Base-by-base conservation (phyloP, 2,797 vertebrate species). In the Sebastolobus altivelis region DNA sequence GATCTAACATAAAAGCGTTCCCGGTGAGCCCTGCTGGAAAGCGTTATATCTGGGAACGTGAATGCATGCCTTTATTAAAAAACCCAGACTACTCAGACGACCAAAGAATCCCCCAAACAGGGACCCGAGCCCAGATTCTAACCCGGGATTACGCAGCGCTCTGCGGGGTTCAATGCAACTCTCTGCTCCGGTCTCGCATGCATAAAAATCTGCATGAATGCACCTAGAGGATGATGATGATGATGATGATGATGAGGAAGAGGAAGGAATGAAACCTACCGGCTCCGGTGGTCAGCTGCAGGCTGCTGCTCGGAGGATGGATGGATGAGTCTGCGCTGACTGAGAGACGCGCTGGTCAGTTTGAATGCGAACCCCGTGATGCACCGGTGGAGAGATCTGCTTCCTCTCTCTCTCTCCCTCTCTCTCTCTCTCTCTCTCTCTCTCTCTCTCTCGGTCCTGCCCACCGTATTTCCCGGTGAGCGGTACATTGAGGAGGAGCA, bases 361-460 rank as follows among this genome's bases (percentile, higher is more conserved):
- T 93, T 93, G 90, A 93, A 94, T 77, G 82, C 65, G 77, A 63
- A 79, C 86, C 90, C 81, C 90, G 90, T 89, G 90, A 75, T 85
- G 83, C 88, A 86, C 82, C 79, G 72, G 72, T 52, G 68, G 22
- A 76, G 58, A 37, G 35, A 37, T 37, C 6, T 6, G 13, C 14
- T 67, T 38, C 6, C 52, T 56, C 18, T 33, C 55, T 40, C 63
- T 12, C 59, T 55, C 75, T 75, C 70, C 52, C 67, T 73, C 82
- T 49, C 71, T 27, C 72, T 49, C 66, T 35, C 76, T 70, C 66
- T 80, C 81, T 71, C 65, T 60, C 77, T 25, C 72, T n/a, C 61
- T 59, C 67, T 77, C 38, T 56, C 27, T 14, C n/a, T 4, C 7
- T 72, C 29, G 31, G 72, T 59, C 76, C 68, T 71, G 55, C 75